Evolutionary conservation across 2,113 vertebrate genomes (phyloP).

Genomic region (Salvelinus alpinus): DNA sequence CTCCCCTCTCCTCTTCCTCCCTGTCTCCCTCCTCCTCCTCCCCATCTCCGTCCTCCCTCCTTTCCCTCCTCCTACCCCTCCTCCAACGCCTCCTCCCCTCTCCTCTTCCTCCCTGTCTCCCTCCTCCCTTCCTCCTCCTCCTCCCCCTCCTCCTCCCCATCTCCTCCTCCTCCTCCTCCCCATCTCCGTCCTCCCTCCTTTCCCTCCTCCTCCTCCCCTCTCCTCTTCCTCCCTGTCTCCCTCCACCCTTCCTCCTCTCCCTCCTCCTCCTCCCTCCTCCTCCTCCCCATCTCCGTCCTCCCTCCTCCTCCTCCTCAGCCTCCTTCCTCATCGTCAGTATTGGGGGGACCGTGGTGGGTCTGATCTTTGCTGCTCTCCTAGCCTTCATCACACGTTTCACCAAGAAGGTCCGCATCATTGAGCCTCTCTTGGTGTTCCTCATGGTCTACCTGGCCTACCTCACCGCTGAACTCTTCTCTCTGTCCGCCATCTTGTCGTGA

Average conservation of each 20-base stretch:
- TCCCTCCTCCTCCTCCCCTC: too few species aligned
- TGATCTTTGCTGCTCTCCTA: conserved; percentile 91
- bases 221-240: too few species aligned
- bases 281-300: conserved; percentile 73
- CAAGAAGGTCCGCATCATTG: conserved; percentile 96
- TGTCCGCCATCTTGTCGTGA: conserved; percentile 96
- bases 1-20: too few species aligned
- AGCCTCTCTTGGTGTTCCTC: conserved; percentile 93
- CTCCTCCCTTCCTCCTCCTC: too few species aligned
- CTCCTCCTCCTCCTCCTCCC: too few species aligned
- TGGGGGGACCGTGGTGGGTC: conserved; percentile 89
- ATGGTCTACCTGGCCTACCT: conserved; percentile 94
- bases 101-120: too few species aligned
- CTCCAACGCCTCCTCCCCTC: too few species aligned
- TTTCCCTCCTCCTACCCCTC: too few species aligned
- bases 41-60: fast-evolving
- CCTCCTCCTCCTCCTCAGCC: conserved; percentile 62
- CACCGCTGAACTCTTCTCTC: conserved; percentile 91
- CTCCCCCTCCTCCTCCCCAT: too few species aligned
- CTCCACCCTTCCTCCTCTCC: background rate
- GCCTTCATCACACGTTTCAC: conserved; percentile 94
- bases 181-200: background rate
- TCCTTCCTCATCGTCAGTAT: conserved; percentile 95
- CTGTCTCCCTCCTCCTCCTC: too few species aligned
- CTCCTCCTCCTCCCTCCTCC: too few species aligned